phyloP scores from a whole-genome alignment of 2,797 vertebrate genomes.

The Galaxias olidus region DNA sequence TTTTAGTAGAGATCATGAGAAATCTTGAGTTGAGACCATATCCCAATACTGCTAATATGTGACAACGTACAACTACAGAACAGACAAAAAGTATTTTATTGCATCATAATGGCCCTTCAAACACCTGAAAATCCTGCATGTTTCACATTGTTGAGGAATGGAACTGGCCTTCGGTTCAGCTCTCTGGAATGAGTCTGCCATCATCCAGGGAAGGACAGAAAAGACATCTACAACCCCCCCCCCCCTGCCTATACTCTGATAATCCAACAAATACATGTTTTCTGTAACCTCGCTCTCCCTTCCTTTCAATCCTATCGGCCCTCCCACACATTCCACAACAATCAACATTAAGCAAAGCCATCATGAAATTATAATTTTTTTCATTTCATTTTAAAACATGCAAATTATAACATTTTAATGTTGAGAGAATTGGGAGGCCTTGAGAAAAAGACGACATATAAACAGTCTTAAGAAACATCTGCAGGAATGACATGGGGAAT shows the following conservation, averaged over 20 bases:
- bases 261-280: not conserved
- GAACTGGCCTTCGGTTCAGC: slow-evolving; percentile 43
- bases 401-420: slow-evolving; percentile 56
- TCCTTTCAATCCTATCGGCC: slow-evolving; percentile 1
- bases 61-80: slow-evolving; percentile 12
- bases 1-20: too few species aligned
- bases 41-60: not conserved
- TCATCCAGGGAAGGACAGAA: slow-evolving; percentile 8
- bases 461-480: slow-evolving; percentile 45
- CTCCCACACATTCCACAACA: slow-evolving; percentile 21
- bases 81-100: slow-evolving; percentile 64
- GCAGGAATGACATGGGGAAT: slow-evolving; percentile 26
- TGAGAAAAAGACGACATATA: slow-evolving; percentile 25
- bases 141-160: slow-evolving; percentile 64
- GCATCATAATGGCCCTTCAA: slow-evolving; percentile 56
- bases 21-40: not conserved
- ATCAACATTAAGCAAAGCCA: slow-evolving; percentile 26
- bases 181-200: slow-evolving; percentile 59
- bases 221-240: not conserved
- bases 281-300: not conserved
- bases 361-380: slow-evolving; percentile 35
- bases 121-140: slow-evolving; percentile 30
- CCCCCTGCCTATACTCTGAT: not conserved
- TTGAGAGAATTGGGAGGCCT: slow-evolving; percentile 13
- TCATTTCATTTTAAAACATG: slow-evolving; percentile 63